Conservation (phyloP, 2,888 invertebrate species). For the Tetragonula carbonaria region DNA sequence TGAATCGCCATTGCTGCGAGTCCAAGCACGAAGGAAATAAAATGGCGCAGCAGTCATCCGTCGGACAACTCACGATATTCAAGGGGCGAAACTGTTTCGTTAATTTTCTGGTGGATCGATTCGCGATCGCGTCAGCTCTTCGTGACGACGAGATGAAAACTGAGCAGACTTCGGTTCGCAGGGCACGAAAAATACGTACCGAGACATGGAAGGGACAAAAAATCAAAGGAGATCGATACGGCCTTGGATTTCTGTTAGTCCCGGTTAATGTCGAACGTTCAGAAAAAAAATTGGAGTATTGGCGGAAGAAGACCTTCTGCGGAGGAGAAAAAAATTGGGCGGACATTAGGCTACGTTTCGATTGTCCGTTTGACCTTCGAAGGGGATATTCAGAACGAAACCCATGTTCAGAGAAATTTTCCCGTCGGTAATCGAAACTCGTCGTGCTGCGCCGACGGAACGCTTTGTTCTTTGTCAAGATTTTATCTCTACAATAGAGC, state of each 20-base stretch:
- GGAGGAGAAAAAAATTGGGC: constrained; percentile 67
- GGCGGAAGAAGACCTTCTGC: constrained; percentile 76
- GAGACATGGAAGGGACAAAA: constrained; percentile 55
- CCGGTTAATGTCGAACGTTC: constrained; percentile 58
- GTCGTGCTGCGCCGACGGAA: constrained; percentile 28
- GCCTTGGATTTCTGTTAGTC: constrained; percentile 63
- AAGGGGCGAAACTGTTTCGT: not conserved
- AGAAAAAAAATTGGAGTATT: constrained; percentile 80
- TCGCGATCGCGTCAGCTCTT: constrained; percentile 51
- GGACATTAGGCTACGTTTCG: constrained; percentile 61
- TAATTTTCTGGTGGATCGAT: not conserved
- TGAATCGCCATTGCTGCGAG: not conserved
- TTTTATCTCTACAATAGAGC: not conserved
- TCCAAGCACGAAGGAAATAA: not conserved
- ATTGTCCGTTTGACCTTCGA: constrained; percentile 63
- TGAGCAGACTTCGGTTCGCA: constrained; percentile 38
- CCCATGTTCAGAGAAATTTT: not conserved
- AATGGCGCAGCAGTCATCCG: constrained; percentile 34
- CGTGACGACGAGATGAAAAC: constrained; percentile 57
- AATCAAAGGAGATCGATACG: constrained; percentile 59
- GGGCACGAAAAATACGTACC: not conserved
- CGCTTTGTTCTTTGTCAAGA: not conserved
- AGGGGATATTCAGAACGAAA: constrained; percentile 3
- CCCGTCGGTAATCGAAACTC: constrained; percentile 10
- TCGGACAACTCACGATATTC: constrained; percentile 9